A percentile compares a stretch with the other conserved stretches of the same genome.
Conservation (phyloP, 2,888 invertebrate genomes). For the Platycheirus rosarum region DNA sequence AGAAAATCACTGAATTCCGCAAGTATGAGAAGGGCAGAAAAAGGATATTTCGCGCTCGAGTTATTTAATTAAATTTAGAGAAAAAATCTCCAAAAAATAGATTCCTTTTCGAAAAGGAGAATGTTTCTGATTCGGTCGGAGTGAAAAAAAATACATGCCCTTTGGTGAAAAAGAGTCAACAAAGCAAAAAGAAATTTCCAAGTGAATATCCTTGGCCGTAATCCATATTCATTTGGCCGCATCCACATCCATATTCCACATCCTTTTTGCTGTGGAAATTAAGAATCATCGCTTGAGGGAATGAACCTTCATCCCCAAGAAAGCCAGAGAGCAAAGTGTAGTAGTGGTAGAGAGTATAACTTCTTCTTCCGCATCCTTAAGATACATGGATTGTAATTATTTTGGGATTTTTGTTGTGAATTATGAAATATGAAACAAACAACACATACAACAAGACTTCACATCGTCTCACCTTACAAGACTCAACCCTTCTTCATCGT, state of each 20-base stretch:
- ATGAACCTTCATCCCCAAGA: constrained; percentile 53
- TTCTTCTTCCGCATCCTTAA: constrained; percentile 40
- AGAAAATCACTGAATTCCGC: constrained; percentile 48
- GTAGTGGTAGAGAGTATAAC: no score
- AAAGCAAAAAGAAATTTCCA: constrained; percentile 74
- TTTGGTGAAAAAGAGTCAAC: constrained; percentile 70
- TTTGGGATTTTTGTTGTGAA: constrained; percentile 67
- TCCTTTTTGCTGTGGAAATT: constrained; percentile 55
- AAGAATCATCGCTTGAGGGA: constrained; percentile 68
- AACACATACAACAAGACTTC: constrained; percentile 41
- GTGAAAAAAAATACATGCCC: constrained; percentile 50
- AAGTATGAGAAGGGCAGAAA: constrained; percentile 24
- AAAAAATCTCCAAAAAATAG: constrained; percentile 58
- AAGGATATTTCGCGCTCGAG: constrained; percentile 71
- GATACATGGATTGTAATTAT: constrained; percentile 68
- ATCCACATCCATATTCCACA: constrained; percentile 50
- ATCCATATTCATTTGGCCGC: constrained; percentile 71
- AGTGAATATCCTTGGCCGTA: constrained; percentile 69
- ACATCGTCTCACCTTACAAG: constrained; percentile 46
- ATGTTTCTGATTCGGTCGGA: constrained; percentile 7
- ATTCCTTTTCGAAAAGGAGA: constrained; percentile 41
- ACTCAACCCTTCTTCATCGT: constrained; percentile 50
- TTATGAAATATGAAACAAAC: constrained; percentile 67
- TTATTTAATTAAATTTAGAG: constrained; percentile 72
- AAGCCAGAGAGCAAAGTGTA: neutral